A percentile compares a stretch with the other conserved stretches of the same genome.
Conservation (phyloP, 2,797 vertebrate genomes). For the Epinephelus awoara region DNA sequence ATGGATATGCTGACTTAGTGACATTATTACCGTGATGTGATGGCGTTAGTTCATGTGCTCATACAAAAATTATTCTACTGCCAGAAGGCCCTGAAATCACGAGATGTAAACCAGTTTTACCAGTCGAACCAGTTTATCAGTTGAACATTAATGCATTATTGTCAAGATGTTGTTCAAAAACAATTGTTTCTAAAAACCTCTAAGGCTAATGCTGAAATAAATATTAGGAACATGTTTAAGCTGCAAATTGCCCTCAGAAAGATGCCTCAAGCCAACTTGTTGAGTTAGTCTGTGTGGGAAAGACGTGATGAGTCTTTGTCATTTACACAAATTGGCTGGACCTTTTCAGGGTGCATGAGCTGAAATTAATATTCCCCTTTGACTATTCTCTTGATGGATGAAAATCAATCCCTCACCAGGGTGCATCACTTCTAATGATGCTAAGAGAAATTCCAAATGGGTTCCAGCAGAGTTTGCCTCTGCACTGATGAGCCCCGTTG, state of each 20-base stretch:
- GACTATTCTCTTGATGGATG: conserved; percentile 5
- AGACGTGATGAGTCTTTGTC: neutral
- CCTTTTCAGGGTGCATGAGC: conserved; percentile 16
- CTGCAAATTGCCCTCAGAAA: neutral
- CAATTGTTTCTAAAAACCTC: neutral
- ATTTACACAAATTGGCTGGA: conserved; percentile 17
- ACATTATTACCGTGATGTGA: neutral
- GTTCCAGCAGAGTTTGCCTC: too few relatives aligned
- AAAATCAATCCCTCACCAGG: neutral
- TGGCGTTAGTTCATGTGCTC: neutral
- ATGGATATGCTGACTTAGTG: neutral
- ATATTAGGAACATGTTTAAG: neutral
- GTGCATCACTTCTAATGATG: conserved; percentile 9
- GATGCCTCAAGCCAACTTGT: neutral
- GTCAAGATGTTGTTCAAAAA: neutral
- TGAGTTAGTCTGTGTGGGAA: neutral
- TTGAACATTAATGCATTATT: neutral
- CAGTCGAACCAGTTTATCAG: conserved; percentile 3
- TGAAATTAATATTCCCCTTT: conserved; percentile 33
- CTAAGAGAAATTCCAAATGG: neutral
- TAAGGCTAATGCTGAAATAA: neutral
- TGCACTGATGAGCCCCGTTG: too few relatives aligned
- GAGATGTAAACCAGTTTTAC: neutral
- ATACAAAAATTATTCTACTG: neutral
- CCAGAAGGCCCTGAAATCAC: neutral